Evolutionary conservation across 2,113 vertebrate species (phyloP).

Genomic region (Pluvialis apricaria): DNA sequence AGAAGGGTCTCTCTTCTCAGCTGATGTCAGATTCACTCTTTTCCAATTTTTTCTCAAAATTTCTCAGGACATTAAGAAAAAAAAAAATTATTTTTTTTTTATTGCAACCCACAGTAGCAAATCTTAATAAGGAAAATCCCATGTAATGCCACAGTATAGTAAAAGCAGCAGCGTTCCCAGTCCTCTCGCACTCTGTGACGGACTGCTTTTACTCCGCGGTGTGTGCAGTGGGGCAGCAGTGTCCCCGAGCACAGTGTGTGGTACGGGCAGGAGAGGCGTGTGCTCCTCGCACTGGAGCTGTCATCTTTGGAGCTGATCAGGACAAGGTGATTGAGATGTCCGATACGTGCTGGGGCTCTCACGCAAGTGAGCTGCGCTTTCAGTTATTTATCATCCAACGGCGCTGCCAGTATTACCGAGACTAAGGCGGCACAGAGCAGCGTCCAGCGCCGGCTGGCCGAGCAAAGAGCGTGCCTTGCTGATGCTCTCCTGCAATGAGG

Average conservation of each 20-base stretch:
- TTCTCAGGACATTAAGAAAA: not conserved
- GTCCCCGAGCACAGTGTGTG: accelerated
- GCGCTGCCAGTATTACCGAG: not conserved
- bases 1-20: not conserved
- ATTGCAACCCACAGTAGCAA: not conserved
- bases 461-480: not conserved
- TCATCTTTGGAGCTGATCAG: not conserved
- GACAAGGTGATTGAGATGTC: not conserved
- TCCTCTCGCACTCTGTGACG: not conserved
- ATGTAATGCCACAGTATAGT: not conserved
- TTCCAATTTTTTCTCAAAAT: not conserved
- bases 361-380: not conserved
- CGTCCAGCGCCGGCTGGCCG: not conserved
- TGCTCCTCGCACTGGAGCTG: not conserved
- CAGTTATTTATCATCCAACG: not conserved
- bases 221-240: not conserved
- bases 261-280: not conserved
- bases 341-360: accelerated
- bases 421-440: not conserved
- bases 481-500: not conserved
- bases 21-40: not conserved
- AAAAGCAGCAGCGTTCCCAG: accelerated
- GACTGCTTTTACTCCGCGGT: accelerated
- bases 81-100: not conserved
- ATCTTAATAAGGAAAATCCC: not conserved